phyloP scores from a whole-genome alignment of 2,113 vertebrate species.

The Rhinopomastus cyanomelas region DNA sequence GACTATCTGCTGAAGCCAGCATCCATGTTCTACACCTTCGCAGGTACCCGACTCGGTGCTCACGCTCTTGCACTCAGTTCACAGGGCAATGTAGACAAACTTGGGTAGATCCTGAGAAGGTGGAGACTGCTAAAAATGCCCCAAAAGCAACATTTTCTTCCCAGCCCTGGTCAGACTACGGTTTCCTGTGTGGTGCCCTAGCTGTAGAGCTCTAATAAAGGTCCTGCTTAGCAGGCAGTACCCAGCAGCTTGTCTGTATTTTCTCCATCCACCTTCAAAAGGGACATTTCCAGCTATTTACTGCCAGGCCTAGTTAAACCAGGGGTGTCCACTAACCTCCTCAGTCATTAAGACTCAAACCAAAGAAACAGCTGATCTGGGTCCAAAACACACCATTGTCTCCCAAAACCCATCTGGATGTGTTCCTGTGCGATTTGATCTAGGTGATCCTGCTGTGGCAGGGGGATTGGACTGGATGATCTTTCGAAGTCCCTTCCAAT shows the following conservation, averaged over 20 bases:
- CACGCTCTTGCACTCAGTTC: not conserved
- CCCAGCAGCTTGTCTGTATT: not conserved
- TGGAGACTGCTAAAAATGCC: not conserved
- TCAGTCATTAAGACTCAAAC: not conserved
- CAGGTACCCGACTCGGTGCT: constrained; percentile 74
- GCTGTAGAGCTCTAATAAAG: not conserved
- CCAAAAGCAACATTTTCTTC: not conserved
- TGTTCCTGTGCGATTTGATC: too few relatives aligned
- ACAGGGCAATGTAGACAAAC: not conserved
- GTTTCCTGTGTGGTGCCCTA: not conserved
- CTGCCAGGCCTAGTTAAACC: not conserved
- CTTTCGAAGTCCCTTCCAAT: too few relatives aligned
- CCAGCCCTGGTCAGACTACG: not conserved
- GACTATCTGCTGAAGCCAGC: constrained; percentile 94
- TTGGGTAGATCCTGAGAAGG: too few relatives aligned
- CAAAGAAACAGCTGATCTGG: not conserved
- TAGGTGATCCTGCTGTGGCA: too few relatives aligned
- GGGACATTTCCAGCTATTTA: not conserved
- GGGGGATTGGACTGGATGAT: too few relatives aligned
- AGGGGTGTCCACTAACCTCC: not conserved
- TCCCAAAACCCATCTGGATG: too few relatives aligned
- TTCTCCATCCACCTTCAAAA: not conserved
- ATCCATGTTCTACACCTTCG: constrained; percentile 92
- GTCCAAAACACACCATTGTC: not conserved
- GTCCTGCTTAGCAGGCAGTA: not conserved